Percentiles rank a stretch among this genome's conserved stretches.
phyloP scores from a whole-genome alignment of 2,888 invertebrate species.

The Spisula subtruncata region DNA sequence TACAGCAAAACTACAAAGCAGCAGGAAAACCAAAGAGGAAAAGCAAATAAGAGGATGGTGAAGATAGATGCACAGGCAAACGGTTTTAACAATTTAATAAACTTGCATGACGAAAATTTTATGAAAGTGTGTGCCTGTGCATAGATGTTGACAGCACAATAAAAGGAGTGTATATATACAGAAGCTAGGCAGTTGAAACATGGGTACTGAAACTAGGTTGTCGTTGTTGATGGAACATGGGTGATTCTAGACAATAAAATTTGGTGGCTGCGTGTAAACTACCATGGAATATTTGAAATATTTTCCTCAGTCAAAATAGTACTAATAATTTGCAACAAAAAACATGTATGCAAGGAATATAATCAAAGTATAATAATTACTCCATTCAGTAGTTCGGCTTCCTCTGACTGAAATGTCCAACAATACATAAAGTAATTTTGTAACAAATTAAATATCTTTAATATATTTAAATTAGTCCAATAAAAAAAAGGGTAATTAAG shows the following conservation, averaged over 20 bases:
- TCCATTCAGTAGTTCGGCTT: neutral
- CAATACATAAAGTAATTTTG: neutral
- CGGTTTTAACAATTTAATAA: too few species aligned
- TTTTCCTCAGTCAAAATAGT: neutral
- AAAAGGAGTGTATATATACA: too few species aligned
- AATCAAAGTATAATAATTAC: slow-evolving; percentile 8
- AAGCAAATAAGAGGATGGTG: too few species aligned
- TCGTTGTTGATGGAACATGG: neutral
- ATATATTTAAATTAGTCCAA: neutral
- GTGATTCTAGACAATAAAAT: neutral
- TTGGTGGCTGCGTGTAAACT: neutral
- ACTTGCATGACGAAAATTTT: too few species aligned
- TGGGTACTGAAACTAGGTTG: neutral
- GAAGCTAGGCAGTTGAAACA: too few species aligned
- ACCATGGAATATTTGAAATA: neutral
- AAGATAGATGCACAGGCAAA: too few species aligned
- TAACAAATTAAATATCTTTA: too few species aligned
- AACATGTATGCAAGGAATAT: neutral
- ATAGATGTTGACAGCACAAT: too few species aligned
- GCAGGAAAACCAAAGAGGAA: too few species aligned
- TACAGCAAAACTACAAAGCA: too few species aligned
- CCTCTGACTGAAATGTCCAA: slow-evolving; percentile 21
- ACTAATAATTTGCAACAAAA: slow-evolving; percentile 2
- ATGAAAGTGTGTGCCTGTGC: too few species aligned
- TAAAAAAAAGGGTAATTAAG: too few species aligned